Percentiles rank a stretch among this genome's conserved stretches.
phyloP scores from a whole-genome alignment of 2,113 vertebrate genomes.

The Toxotes jaculatrix region DNA sequence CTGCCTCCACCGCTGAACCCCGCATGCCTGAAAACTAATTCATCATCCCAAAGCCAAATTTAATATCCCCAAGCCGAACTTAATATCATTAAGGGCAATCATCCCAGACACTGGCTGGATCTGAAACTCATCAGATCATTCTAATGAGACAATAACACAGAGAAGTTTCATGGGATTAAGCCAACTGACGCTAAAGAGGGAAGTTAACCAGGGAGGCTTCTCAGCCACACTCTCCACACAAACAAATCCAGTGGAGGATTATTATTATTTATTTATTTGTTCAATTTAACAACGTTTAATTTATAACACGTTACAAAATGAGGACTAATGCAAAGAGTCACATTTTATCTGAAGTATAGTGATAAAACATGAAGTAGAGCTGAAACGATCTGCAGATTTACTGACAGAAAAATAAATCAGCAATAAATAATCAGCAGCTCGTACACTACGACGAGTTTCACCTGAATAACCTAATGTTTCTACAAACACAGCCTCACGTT shows the following conservation, averaged over 20 bases:
- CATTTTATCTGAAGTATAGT: too few relatives aligned
- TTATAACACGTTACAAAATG: too few relatives aligned
- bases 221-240: not conserved
- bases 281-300: too few relatives aligned
- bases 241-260: not conserved
- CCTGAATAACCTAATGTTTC: too few relatives aligned
- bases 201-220: not conserved
- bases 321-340: too few relatives aligned
- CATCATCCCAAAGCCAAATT: constrained; percentile 29
- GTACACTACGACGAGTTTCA: too few relatives aligned
- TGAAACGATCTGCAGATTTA: too few relatives aligned
- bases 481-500: too few relatives aligned
- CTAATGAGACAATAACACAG: constrained; percentile 33
- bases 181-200: not conserved
- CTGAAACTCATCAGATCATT: not conserved
- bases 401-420: too few relatives aligned
- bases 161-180: constrained; percentile 1
- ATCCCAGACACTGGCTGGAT: constrained; percentile 29
- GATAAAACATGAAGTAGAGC: too few relatives aligned
- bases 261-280: too few relatives aligned
- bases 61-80: constrained; percentile 35
- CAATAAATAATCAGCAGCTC: too few relatives aligned
- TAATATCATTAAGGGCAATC: constrained; percentile 47
- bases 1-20: not conserved
- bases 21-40: constrained; percentile 14